A percentile compares a stretch with the other conserved stretches of the same genome.
These are phyloP conservation scores for Elephas maximus DNA, from an alignment of 2,113 vertebrate species.

Conservation along the genomic window DNA sequence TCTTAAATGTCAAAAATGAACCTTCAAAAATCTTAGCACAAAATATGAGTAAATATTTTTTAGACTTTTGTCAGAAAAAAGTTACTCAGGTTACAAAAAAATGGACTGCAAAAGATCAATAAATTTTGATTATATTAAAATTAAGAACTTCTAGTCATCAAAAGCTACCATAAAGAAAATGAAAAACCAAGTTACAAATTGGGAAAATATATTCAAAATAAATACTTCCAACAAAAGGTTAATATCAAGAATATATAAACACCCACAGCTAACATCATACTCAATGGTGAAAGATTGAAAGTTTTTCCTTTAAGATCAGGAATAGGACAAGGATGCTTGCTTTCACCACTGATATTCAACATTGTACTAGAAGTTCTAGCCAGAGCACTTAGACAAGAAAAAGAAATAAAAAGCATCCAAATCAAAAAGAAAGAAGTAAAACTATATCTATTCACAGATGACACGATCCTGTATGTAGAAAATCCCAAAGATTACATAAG, in stretches of 20 bases:
- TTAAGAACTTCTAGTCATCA: slow-evolving; percentile 30
- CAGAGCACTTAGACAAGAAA: too few species aligned
- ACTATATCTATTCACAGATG: too few species aligned
- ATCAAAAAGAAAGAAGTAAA: too few species aligned
- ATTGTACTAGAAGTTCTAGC: too few species aligned
- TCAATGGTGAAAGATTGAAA: too few species aligned
- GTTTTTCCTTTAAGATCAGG: too few species aligned
- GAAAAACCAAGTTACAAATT: slow-evolving; percentile 38
- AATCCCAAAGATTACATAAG: too few species aligned
- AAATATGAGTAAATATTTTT: slow-evolving; percentile 6
- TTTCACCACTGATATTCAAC: too few species aligned
- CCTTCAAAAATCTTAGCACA: neutral
- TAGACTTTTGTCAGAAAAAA: neutral
- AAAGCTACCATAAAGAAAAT: slow-evolving; percentile 16
- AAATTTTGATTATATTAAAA: slow-evolving; percentile 17
- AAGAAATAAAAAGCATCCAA: too few species aligned
- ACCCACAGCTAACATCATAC: neutral
- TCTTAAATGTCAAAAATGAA: neutral
- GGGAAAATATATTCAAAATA: slow-evolving; percentile 43
- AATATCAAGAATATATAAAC: slow-evolving; percentile 2
- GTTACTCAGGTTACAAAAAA: neutral
- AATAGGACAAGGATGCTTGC: too few species aligned
- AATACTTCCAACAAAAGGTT: slow-evolving; percentile 1
- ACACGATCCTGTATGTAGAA: too few species aligned
- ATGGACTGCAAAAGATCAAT: neutral